Conservation (phyloP, 2,113 vertebrate species). For the Cygnus buccinator region DNA sequence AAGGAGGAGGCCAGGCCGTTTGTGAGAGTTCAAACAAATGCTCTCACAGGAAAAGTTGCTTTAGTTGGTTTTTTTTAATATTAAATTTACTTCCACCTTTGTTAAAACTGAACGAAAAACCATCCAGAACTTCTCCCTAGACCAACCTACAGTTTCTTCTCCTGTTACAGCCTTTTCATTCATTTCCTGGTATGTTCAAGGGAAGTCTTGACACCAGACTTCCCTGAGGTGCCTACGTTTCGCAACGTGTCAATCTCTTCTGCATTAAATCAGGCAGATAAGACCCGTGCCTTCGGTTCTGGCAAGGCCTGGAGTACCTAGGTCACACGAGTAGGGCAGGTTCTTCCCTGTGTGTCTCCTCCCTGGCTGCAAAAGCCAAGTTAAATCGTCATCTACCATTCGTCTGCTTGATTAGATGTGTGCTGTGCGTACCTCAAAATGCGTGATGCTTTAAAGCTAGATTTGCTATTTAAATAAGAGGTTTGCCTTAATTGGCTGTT, state of each 20-base stretch:
- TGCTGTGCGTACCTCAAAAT: constrained; percentile 39
- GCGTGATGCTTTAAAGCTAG: constrained; percentile 48
- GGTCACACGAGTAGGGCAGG: neutral
- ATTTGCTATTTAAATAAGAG: constrained; percentile 71
- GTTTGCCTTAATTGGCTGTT: constrained; percentile 69
- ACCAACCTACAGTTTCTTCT: neutral
- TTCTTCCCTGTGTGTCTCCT: neutral
- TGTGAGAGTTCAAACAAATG: neutral
- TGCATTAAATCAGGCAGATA: neutral
- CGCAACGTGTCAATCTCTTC: neutral
- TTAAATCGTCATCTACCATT: neutral
- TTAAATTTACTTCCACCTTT: neutral
- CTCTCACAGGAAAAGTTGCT: neutral
- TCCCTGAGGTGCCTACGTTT: neutral
- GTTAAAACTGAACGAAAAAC: neutral
- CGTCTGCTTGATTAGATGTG: constrained; percentile 1
- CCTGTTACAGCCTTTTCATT: neutral
- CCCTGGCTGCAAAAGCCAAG: neutral
- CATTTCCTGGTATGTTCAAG: neutral
- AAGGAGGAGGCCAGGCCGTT: neutral
- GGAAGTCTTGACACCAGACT: neutral
- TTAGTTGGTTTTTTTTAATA: neutral
- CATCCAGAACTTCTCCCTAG: neutral
- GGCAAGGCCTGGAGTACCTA: neutral
- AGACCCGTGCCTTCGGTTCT: neutral